Evolutionary conservation across 2,797 vertebrate species (phyloP), one percentile per base, ranked within the genome.

Genomic region (Sebastes baramenuke): DNA sequence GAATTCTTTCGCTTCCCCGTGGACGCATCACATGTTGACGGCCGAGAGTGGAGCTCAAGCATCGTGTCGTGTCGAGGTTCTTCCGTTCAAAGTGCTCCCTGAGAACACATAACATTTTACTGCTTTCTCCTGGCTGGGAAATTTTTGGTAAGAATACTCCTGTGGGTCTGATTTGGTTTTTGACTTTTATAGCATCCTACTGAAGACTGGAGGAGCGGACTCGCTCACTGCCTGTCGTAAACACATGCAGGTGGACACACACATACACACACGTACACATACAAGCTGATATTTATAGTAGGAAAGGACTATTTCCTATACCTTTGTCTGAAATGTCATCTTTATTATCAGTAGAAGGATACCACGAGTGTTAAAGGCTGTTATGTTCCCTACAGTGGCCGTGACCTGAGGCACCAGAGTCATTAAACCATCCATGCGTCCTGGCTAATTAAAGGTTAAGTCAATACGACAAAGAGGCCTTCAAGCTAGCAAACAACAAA

Each of bases 21-120:
- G 42, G 87, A 83, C 67, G 14, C 34, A 74, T 91, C 79, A 80
- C 77, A 79, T 67, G 74, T 70, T 73, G 79, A 87, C 27, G 68
- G 84, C 73, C 61, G 55, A 49, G 76, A 86, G 80, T 72, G 5
- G 25, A 82, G 76, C 86, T 80, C 73, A 25, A 70, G 76, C 84
- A 38, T 80, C 86, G n/a, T 86, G 77, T 90, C 56, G 75, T 87
- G 91, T 88, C 52, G 65, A 87, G 88, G 85, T 86, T 88, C 89
- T 77, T 91, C 76, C 34, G 76, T 81, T 92, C 79, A 65, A 85
- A 92, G 85, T 77, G 76, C 87, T 94, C 93, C 92, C 92, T 46
- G 16, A 71, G 90, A 93, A 77, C 92, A 68, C 84, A 87, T 93
- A 91, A 95, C 32, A 10, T 87, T 95, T 94, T 88, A 93, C 84